Evolutionary conservation across 2,113 vertebrate genomes (phyloP).

Genomic region (Ardeotis arabs): DNA sequence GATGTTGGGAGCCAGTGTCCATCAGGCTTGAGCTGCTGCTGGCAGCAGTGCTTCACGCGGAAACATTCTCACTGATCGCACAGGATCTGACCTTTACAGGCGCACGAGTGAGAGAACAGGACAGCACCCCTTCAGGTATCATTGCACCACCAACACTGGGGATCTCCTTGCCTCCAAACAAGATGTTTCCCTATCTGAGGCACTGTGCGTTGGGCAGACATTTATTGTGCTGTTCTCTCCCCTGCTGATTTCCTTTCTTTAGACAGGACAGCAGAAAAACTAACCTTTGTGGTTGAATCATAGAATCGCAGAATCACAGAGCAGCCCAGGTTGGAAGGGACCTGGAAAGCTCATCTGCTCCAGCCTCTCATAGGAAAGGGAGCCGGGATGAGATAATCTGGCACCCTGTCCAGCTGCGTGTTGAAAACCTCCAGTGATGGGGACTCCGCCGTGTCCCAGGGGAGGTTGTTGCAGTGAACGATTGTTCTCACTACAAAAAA

Average conservation of each 20-base stretch:
- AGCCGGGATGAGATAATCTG: neutral
- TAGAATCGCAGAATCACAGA: too few species aligned
- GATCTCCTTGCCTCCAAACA: too few species aligned
- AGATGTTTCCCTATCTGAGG: neutral
- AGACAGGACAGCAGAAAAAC: neutral
- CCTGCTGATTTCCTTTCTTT: neutral
- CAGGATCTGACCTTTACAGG: neutral
- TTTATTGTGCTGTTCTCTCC: neutral
- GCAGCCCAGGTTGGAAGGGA: too few species aligned
- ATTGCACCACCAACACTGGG: too few species aligned
- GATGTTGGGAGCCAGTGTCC: neutral
- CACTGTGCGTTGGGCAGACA: neutral
- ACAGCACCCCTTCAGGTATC: neutral
- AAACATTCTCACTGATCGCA: neutral
- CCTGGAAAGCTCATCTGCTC: too few species aligned
- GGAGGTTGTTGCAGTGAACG: neutral
- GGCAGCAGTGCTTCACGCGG: too few species aligned
- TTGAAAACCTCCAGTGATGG: neutral
- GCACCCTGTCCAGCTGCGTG: fast-evolving
- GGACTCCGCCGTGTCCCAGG: neutral
- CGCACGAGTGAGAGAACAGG: too few species aligned
- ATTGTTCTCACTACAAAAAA: neutral
- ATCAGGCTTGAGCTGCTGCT: neutral
- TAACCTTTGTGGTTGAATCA: neutral
- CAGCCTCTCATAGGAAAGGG: too few species aligned